phyloP scores from a whole-genome alignment of 2,113 vertebrate species.

The Amphilophus citrinellus region DNA sequence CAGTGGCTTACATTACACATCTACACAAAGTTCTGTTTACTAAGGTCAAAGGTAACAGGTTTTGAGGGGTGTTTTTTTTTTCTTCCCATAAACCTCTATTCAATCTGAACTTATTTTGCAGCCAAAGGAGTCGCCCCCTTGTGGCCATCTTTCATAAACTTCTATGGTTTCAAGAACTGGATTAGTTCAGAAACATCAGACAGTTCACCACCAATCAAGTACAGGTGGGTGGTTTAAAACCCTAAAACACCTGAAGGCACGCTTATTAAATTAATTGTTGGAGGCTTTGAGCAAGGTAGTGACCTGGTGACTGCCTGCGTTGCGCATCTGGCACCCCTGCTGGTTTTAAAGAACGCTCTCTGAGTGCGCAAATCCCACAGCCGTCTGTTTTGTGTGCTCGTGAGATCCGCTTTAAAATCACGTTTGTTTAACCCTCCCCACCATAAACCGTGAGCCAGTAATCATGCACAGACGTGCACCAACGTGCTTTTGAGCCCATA shows the following conservation, averaged over 20 bases:
- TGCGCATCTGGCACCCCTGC: background rate
- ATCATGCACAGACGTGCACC: slow-evolving; percentile 58
- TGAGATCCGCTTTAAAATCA: slow-evolving; percentile 6
- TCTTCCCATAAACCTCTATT: background rate
- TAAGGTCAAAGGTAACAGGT: background rate
- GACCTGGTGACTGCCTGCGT: background rate
- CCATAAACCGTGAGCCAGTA: background rate
- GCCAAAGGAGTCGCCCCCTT: background rate
- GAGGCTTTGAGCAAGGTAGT: slow-evolving; percentile 19
- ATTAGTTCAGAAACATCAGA: background rate
- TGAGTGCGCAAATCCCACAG: background rate
- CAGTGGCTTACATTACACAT: background rate
- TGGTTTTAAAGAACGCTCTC: background rate
- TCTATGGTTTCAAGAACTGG: too few relatives aligned
- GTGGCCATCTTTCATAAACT: background rate
- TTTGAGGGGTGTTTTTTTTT: background rate
- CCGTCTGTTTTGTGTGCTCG: background rate
- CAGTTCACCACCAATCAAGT: background rate
- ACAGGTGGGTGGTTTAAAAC: background rate
- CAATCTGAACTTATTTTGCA: background rate
- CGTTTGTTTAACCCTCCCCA: background rate
- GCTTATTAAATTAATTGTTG: background rate
- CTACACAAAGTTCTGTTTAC: background rate
- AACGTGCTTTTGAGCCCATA: slow-evolving; percentile 61
- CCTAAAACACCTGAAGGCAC: background rate